Evolutionary conservation across 2,888 invertebrate genomes (phyloP).

Genomic region (Perizoma flavofasciatum): DNA sequence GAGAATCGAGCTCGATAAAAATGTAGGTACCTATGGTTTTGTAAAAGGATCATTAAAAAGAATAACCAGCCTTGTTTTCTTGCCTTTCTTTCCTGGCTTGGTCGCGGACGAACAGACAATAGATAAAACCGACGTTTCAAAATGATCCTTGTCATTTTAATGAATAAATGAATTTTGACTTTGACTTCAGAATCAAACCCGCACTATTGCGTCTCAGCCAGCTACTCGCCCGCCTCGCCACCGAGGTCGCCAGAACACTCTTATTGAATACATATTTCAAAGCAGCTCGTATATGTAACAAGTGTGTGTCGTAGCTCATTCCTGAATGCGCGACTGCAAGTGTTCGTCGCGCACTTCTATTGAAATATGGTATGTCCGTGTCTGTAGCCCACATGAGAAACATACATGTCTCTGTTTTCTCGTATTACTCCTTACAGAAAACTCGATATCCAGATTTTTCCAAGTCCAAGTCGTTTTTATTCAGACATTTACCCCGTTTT

Average conservation of each 20-base stretch:
- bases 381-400: slow-evolving; percentile 20
- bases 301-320: slow-evolving; percentile 28
- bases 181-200: too few relatives aligned
- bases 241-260: background rate
- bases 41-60: too few relatives aligned
- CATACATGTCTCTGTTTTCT: slow-evolving; percentile 20
- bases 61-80: too few relatives aligned
- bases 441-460: slow-evolving; percentile 18
- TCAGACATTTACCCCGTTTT: slow-evolving; percentile 10
- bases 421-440: slow-evolving; percentile 12
- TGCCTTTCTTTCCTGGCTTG: too few relatives aligned
- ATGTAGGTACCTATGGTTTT: too few relatives aligned
- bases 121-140: too few relatives aligned
- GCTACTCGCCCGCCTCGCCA: too few relatives aligned
- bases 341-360: slow-evolving; percentile 23
- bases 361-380: slow-evolving; percentile 32
- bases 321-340: slow-evolving; percentile 29
- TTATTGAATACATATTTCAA: slow-evolving; percentile 30
- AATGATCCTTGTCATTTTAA: too few relatives aligned
- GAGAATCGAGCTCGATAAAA: too few relatives aligned
- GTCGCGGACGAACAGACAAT: too few relatives aligned
- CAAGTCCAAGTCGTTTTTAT: slow-evolving; percentile 15
- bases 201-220: too few relatives aligned
- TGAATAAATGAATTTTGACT: too few relatives aligned
- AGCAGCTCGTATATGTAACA: slow-evolving; percentile 28